Base-by-base conservation (phyloP, 2,888 invertebrate species). In the Xestia sexstrigata region DNA sequence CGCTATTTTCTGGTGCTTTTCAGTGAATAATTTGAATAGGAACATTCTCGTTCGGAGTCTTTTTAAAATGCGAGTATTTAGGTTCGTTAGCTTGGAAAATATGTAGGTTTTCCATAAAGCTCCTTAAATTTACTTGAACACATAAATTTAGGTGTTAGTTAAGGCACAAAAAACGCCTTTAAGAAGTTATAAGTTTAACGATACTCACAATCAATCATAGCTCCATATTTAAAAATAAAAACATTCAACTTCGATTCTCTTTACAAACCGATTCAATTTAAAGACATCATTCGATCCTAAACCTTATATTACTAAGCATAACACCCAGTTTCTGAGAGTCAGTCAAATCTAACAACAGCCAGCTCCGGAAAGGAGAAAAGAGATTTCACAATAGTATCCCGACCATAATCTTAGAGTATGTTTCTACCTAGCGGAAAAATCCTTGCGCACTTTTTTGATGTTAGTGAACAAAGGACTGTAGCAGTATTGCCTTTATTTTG, bases 211-310 rank as follows among this genome's bases (percentile, higher is more conserved):
- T 77, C 82, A 83, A 79, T 78, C 88, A 88, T 78, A 88, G 81
- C 87, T 84, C 74, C 77, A 83, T 70, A 76, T 47, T 71, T 17
- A 84, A 78, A 60, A 73, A n/a, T n/a, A 72, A 78, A 77, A 78
- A 77, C 55, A 83, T 83, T 81, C 79, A 80, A 79, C 20, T 74
- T 71, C 74, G 81, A 84, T 83, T 86, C 88, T 80, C 87, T 79
- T 74, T 70, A 79, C 69, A 52, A 71, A 71, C 60, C 39, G 15
- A 83, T 76, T 68, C 13, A n/a, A 83, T 71, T 63, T 60, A 3
- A 68, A 55, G 39, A 80, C 30, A 1, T 58, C 4, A 80, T 83
- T 74, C 70, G 39, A 74, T 52, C 39, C 35, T 68, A 39, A 68
- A 60, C 58, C 45, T 49, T 42, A 70, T 49, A 67, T n/a, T 15